Percentiles rank a stretch among this genome's conserved stretches.
phyloP scores from a whole-genome alignment of 2,888 invertebrate genomes.

The Drepana falcataria region DNA sequence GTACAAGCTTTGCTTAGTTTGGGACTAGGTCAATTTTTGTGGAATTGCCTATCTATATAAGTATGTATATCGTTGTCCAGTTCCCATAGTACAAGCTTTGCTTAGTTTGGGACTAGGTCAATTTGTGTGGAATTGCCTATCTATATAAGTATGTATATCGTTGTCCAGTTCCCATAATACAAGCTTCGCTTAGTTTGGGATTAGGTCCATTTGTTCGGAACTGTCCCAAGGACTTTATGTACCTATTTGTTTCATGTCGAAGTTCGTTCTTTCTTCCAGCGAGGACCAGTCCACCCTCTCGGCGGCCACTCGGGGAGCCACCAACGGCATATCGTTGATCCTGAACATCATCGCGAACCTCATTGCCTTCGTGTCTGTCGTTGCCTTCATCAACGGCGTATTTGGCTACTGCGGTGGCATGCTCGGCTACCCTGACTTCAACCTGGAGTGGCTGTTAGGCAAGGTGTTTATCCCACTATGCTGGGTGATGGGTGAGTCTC shows the following conservation, averaged over 20 bases:
- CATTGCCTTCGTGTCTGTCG: constrained; percentile 92
- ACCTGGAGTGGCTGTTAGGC: constrained; percentile 87
- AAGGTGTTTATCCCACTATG: constrained; percentile 95
- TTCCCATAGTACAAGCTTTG: too few species aligned
- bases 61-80: too few species aligned
- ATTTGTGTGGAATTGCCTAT: too few species aligned
- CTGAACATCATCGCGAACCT: constrained; percentile 94
- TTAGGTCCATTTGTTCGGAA: too few species aligned
- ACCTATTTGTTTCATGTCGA: neutral
- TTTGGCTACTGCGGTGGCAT: constrained; percentile 89
- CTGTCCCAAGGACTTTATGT: too few species aligned
- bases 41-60: too few species aligned
- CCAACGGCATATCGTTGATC: constrained; percentile 87
- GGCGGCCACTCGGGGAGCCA: constrained; percentile 94
- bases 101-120: too few species aligned
- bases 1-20: too few species aligned
- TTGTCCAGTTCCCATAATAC: too few species aligned
- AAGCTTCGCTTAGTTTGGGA: too few species aligned
- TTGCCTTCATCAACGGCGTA: constrained; percentile 90
- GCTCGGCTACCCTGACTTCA: constrained; percentile 82
- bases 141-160: too few species aligned
- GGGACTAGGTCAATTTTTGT: too few species aligned
- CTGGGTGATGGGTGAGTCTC: constrained; percentile 86
- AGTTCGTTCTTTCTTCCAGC: constrained; percentile 58
- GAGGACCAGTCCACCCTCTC: constrained; percentile 91